These are phyloP conservation scores for Heterodera filipjevi DNA, from an alignment of 2,888 invertebrate species.

Conservation along the genomic window DNA sequence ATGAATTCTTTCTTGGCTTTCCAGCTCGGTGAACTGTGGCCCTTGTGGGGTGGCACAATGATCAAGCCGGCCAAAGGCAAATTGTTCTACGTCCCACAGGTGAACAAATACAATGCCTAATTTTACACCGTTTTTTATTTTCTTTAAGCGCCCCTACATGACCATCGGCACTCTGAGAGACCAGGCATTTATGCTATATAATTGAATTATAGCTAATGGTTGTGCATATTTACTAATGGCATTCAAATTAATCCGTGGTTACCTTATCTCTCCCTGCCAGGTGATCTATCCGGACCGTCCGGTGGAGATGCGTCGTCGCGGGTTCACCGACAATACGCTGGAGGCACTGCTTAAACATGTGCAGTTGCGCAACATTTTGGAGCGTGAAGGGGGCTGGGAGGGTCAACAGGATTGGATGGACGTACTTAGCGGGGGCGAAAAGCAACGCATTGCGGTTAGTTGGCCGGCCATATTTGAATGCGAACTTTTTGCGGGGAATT, in stretches of 20 bases:
- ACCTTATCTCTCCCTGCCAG: not conserved
- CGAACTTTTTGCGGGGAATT: no score
- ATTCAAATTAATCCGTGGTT: no score
- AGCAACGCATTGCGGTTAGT: slow-evolving; percentile 84
- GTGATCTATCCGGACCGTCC: slow-evolving; percentile 79
- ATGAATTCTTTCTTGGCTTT: not conserved
- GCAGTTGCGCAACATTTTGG: slow-evolving; percentile 75
- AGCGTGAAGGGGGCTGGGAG: slow-evolving; percentile 59
- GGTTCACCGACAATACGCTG: slow-evolving; percentile 80
- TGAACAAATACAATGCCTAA: not conserved
- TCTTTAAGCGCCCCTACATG: slow-evolving; percentile 86
- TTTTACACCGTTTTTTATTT: not conserved
- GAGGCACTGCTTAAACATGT: slow-evolving; percentile 75
- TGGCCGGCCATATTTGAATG: no score
- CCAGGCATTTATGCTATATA: slow-evolving; percentile 69
- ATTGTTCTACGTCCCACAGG: slow-evolving; percentile 88
- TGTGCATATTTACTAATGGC: no score
- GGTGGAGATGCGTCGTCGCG: slow-evolving; percentile 77
- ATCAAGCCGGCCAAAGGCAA: slow-evolving; percentile 94
- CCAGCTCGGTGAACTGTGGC: slow-evolving; percentile 88
- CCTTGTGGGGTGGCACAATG: slow-evolving; percentile 77
- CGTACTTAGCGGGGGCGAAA: slow-evolving; percentile 95
- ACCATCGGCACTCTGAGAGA: slow-evolving; percentile 90
- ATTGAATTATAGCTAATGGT: not conserved
- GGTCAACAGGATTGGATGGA: slow-evolving; percentile 91